These are phyloP conservation scores for Nephrotoma flavescens DNA, from an alignment of 2,888 invertebrate species.

Conservation along the genomic window DNA sequence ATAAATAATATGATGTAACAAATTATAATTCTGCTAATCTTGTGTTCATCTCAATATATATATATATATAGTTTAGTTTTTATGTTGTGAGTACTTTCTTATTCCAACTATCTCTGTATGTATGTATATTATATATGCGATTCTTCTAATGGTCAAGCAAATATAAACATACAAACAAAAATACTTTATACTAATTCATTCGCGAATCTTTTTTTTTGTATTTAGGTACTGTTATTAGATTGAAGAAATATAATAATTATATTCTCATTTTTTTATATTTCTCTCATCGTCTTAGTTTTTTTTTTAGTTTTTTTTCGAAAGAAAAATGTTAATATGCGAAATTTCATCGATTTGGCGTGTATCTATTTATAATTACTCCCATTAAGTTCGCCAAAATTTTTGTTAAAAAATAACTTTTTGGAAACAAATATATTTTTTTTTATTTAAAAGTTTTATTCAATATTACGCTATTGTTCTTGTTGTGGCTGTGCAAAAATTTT, in stretches of 20 bases:
- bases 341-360: slow-evolving; percentile 6
- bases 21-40: not conserved
- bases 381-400: slow-evolving; percentile 3
- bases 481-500: not conserved
- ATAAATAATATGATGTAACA: not conserved
- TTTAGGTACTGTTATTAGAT: slow-evolving; percentile 6
- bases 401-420: not conserved
- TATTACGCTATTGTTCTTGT: not conserved
- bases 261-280: not conserved
- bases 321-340: slow-evolving; percentile 5
- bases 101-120: not conserved
- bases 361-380: slow-evolving; percentile 5
- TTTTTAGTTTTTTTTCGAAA: not conserved
- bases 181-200: not conserved
- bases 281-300: slow-evolving; percentile 1
- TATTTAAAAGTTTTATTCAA: not conserved
- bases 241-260: not conserved
- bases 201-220: slow-evolving; percentile 1
- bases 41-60: not conserved
- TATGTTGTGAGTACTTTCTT: not conserved
- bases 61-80: not conserved
- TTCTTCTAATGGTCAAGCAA: not conserved
- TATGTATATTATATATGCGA: no score
- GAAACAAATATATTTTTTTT: not conserved
- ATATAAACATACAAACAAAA: not conserved